Evolutionary conservation across 2,888 invertebrate genomes (phyloP).

Genomic region (Tortrix viridana): DNA sequence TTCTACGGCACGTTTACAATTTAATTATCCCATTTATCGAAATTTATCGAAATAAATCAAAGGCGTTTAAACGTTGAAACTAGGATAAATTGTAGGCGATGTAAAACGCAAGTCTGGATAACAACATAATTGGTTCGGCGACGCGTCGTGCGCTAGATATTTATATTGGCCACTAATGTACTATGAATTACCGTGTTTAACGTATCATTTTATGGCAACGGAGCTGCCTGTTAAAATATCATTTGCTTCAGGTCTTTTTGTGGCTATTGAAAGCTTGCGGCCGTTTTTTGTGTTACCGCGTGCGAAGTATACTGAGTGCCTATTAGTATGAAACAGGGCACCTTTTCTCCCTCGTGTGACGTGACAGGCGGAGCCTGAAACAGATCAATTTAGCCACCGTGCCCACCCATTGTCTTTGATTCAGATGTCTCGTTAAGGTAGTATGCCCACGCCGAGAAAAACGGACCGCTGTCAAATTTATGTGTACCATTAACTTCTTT

Average conservation of each 20-base stretch:
- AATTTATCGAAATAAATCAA: slow-evolving; percentile 33
- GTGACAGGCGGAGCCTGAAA: slow-evolving; percentile 47
- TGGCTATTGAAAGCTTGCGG: slow-evolving; percentile 46
- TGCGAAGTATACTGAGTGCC: slow-evolving; percentile 34
- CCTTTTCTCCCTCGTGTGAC: slow-evolving; percentile 41
- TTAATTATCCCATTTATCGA: slow-evolving; percentile 29
- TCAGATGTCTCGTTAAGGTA: slow-evolving; percentile 70
- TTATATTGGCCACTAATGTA: slow-evolving; percentile 48
- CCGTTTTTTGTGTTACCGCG: slow-evolving; percentile 25
- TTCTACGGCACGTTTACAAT: slow-evolving; percentile 13
- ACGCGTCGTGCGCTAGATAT: slow-evolving; percentile 39
- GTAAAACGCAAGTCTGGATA: slow-evolving; percentile 42
- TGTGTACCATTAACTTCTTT: slow-evolving; percentile 67
- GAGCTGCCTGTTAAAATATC: slow-evolving; percentile 55
- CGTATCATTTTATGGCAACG: slow-evolving; percentile 55
- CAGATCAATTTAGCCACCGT: slow-evolving; percentile 64
- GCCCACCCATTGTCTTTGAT: slow-evolving; percentile 73
- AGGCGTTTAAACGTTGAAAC: slow-evolving; percentile 34
- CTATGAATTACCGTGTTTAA: slow-evolving; percentile 52
- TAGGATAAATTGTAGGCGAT: slow-evolving; percentile 39
- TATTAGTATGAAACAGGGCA: slow-evolving; percentile 31
- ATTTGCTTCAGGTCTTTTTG: slow-evolving; percentile 55
- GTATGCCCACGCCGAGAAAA: slow-evolving; percentile 53
- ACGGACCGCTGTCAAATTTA: slow-evolving; percentile 68
- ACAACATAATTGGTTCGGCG: slow-evolving; percentile 45